These are phyloP conservation scores for Propsilocerus akamusi DNA, from an alignment of 1,140 invertebrate species.

Conservation along the genomic window DNA sequence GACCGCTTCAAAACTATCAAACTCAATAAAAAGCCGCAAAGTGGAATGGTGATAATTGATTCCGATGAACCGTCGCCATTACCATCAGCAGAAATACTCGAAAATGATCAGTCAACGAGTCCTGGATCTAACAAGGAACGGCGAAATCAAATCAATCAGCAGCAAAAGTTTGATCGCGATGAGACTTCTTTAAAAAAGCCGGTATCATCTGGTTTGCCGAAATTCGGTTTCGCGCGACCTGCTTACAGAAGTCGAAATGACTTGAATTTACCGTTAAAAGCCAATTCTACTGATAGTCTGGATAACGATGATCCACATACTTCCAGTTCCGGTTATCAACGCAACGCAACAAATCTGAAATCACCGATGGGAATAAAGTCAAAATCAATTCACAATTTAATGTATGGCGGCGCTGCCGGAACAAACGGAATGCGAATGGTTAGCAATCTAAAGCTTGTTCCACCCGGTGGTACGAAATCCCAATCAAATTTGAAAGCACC, in stretches of 20 bases:
- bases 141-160: neutral
- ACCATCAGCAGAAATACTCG: neutral
- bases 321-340: neutral
- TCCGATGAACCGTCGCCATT: neutral
- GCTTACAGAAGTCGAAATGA: neutral
- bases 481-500: neutral
- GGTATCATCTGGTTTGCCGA: neutral
- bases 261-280: neutral
- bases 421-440: neutral
- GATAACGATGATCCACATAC: neutral
- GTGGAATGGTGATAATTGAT: neutral
- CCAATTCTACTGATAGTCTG: neutral
- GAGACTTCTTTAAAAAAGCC: neutral
- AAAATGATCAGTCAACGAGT: neutral
- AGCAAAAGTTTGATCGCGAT: neutral
- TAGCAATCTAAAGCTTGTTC: neutral
- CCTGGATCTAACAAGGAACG: neutral
- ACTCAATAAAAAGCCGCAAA: conserved; percentile 14
- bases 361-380: conserved; percentile 24
- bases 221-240: neutral
- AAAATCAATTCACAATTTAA: conserved; percentile 21
- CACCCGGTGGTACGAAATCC: neutral
- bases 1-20: conserved; percentile 24
- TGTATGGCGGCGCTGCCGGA: neutral
- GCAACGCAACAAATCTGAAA: conserved; percentile 9